Evolutionary conservation across 2,888 invertebrate species (phyloP).

Genomic region (Tachystola acroxantha): DNA sequence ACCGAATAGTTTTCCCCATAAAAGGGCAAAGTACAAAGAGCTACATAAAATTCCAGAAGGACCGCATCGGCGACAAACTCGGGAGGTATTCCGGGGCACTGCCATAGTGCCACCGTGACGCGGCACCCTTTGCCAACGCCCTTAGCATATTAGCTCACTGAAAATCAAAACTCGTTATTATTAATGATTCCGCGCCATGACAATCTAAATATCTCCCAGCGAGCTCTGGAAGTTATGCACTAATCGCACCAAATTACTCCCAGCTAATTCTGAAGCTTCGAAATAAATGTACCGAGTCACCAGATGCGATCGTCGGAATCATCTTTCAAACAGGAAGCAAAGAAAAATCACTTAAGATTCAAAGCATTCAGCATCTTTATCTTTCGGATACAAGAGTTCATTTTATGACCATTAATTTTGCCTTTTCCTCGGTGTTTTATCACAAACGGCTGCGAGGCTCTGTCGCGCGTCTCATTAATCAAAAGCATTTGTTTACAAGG

Average conservation of each 20-base stretch:
- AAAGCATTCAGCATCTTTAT: slow-evolving; percentile 75
- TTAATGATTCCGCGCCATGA: slow-evolving; percentile 72
- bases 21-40: slow-evolving; percentile 73
- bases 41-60: slow-evolving; percentile 70
- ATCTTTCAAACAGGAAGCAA: slow-evolving; percentile 61
- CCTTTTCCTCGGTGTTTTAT: slow-evolving; percentile 75
- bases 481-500: slow-evolving; percentile 79
- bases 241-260: slow-evolving; percentile 56
- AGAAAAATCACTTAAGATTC: slow-evolving; percentile 75
- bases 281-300: slow-evolving; percentile 65
- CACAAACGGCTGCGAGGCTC: slow-evolving; percentile 72
- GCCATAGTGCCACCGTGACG: slow-evolving; percentile 51
- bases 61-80: slow-evolving; percentile 73
- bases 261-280: slow-evolving; percentile 43
- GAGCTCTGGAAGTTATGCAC: slow-evolving; percentile 52
- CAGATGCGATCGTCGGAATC: slow-evolving; percentile 66
- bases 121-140: slow-evolving; percentile 62
- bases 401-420: slow-evolving; percentile 79
- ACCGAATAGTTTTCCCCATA: slow-evolving; percentile 65
- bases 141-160: slow-evolving; percentile 72
- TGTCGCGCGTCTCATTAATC: slow-evolving; percentile 78
- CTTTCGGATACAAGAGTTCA: slow-evolving; percentile 76
- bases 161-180: slow-evolving; percentile 76
- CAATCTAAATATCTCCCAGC: slow-evolving; percentile 70
- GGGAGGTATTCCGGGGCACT: slow-evolving; percentile 65